Evolutionary conservation across 2,797 vertebrate species (phyloP).

Genomic region (Zenarchopterus dispar): DNA sequence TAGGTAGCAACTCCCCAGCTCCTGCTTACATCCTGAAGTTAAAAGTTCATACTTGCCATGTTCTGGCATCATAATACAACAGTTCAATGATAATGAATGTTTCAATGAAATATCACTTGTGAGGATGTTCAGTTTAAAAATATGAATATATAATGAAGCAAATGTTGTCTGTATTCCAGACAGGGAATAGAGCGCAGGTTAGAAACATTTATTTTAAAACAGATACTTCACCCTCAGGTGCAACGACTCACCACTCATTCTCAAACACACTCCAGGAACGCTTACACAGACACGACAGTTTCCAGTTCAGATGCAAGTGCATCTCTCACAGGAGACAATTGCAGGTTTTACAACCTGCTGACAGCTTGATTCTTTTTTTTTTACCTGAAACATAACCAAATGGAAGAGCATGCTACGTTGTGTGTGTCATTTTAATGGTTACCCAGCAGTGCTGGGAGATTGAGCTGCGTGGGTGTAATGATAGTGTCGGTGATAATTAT

Average conservation of each 20-base stretch:
- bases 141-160: too few relatives aligned
- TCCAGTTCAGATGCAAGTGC: constrained; percentile 33
- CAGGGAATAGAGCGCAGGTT: constrained; percentile 5
- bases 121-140: too few relatives aligned
- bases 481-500: constrained; percentile 52
- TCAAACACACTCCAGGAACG: too few relatives aligned
- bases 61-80: too few relatives aligned
- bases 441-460: constrained; percentile 14
- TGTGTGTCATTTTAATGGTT: constrained; percentile 14
- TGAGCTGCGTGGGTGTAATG: constrained; percentile 42
- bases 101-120: too few relatives aligned
- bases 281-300: constrained; percentile 25
- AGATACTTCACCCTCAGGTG: neutral
- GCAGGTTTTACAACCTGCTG: constrained; percentile 24
- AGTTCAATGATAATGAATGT: too few relatives aligned
- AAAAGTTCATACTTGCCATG: too few relatives aligned
- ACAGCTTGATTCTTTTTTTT: constrained; percentile 12
- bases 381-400: constrained; percentile 3
- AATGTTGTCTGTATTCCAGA: too few relatives aligned
- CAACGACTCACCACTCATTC: constrained; percentile 17
- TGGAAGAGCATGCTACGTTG: constrained; percentile 11
- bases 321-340: constrained; percentile 33
- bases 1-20: too few relatives aligned
- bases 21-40: too few relatives aligned
- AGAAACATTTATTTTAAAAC: constrained; percentile 15